Conservation (phyloP, 1,140 invertebrate genomes). For the Brachionus paranguensis region DNA sequence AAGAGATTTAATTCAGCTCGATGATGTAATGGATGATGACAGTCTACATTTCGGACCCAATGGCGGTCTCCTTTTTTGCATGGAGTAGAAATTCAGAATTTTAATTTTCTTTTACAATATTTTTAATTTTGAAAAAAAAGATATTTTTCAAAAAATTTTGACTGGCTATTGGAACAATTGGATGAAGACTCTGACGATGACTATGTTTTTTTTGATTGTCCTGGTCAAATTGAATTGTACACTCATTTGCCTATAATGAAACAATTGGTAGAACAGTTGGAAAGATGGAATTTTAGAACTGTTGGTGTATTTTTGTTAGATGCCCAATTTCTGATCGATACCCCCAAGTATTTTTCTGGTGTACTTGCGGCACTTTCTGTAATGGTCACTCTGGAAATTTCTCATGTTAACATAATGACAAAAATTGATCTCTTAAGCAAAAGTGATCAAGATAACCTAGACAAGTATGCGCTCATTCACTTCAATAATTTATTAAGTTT, state of each 20-base stretch:
- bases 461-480: neutral
- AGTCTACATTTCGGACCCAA: conserved; percentile 92
- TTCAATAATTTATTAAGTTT: neutral
- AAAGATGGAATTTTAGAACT: conserved; percentile 70
- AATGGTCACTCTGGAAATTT: conserved; percentile 89
- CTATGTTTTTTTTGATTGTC: conserved; percentile 89
- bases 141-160: conserved; percentile 79
- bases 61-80: conserved; percentile 90
- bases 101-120: conserved; percentile 46
- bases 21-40: conserved; percentile 94
- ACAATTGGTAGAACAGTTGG: conserved; percentile 71
- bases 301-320: conserved; percentile 89
- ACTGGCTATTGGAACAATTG: conserved; percentile 81
- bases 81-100: conserved; percentile 65
- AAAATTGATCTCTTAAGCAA: conserved; percentile 91
- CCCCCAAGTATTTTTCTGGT: conserved; percentile 86
- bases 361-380: conserved; percentile 87
- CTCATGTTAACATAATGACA: conserved; percentile 85
- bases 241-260: conserved; percentile 86
- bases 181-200: conserved; percentile 64
- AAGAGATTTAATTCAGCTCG: conserved; percentile 82
- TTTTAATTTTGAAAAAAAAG: conserved; percentile 20
- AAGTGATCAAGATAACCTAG: conserved; percentile 67
- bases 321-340: conserved; percentile 92
- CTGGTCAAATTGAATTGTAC: conserved; percentile 96